These are phyloP conservation scores for Siniperca scherzeri DNA, from an alignment of 2,797 vertebrate species.

Conservation along the genomic window DNA sequence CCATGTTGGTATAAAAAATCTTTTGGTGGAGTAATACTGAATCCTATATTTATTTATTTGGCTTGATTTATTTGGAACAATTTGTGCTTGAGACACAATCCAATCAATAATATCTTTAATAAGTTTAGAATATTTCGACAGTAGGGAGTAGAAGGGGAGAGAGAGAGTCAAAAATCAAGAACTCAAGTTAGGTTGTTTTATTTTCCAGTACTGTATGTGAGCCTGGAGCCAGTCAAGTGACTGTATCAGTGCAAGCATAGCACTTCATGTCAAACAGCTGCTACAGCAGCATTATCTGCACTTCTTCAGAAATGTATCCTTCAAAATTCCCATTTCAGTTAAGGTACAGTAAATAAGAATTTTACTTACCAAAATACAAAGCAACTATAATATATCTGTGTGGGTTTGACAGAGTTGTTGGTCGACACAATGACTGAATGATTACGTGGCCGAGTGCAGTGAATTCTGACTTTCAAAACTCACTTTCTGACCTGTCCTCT, in stretches of 20 bases:
- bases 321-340: constrained; percentile 15
- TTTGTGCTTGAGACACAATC: not conserved
- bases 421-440: constrained; percentile 22
- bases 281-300: constrained; percentile 5
- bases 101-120: not conserved
- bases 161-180: not conserved
- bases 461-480: constrained; percentile 31
- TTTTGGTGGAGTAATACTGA: not conserved
- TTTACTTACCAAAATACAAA: not conserved
- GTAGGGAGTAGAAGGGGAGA: not conserved
- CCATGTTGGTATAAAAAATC: not conserved
- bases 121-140: not conserved
- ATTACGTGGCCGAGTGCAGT: not conserved
- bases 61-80: not conserved
- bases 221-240: constrained; percentile 3
- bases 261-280: constrained; percentile 21
- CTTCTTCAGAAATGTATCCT: constrained; percentile 7
- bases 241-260: not conserved
- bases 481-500: constrained; percentile 20
- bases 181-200: not conserved
- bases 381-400: constrained; percentile 13
- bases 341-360: constrained; percentile 6
- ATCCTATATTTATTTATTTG: not conserved
- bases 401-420: constrained; percentile 9
- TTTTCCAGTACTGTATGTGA: not conserved